These are phyloP conservation scores for Sebastes fasciatus DNA, from an alignment of 2,113 vertebrate species.

Conservation along the genomic window DNA sequence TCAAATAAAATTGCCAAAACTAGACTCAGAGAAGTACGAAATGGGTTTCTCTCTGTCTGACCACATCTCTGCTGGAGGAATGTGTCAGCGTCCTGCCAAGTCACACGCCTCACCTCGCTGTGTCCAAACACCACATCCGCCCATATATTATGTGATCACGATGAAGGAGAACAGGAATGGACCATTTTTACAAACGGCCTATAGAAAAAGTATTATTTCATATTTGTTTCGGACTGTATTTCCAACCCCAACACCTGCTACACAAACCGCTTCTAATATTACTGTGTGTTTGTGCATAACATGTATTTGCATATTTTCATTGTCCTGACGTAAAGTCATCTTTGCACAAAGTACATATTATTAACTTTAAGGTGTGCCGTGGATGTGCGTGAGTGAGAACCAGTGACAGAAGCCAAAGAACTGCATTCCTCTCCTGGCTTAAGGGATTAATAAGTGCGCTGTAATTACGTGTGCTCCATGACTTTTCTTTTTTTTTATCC, in stretches of 20 bases:
- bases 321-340: neutral
- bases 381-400: conserved; percentile 50
- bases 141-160: conserved; percentile 10
- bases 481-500: conserved; percentile 38
- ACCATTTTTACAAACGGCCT: neutral
- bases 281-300: neutral
- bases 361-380: neutral
- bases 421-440: conserved; percentile 65
- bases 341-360: neutral
- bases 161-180: neutral
- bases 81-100: conserved; percentile 45
- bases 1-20: neutral
- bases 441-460: conserved; percentile 56
- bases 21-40: neutral
- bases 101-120: conserved; percentile 47
- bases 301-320: neutral
- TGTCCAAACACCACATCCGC: conserved; percentile 33
- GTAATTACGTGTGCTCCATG: conserved; percentile 40
- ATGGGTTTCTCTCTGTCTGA: conserved; percentile 11
- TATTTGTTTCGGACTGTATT: neutral
- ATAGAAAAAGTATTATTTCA: neutral
- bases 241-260: neutral
- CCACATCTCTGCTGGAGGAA: conserved; percentile 48
- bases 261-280: neutral
- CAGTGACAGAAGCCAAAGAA: conserved; percentile 38